phyloP scores from a whole-genome alignment of 1,140 invertebrate genomes.

The Scylla paramamosain region DNA sequence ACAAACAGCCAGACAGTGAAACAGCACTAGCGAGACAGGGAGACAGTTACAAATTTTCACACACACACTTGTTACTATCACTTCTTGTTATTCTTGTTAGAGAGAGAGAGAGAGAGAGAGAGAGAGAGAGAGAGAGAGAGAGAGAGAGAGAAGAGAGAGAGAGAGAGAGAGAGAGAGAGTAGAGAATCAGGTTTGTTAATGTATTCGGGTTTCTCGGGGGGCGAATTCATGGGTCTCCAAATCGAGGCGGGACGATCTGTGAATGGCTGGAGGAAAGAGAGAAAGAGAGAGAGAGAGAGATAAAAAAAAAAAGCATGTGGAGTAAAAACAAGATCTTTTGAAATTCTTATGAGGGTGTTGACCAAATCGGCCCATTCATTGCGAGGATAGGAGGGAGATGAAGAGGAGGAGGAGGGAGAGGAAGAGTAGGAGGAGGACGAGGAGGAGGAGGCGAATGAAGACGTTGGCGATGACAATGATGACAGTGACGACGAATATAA shows the following conservation, averaged over 20 bases:
- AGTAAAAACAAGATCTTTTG: background rate
- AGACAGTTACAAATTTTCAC: too few species aligned
- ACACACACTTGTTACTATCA: too few species aligned
- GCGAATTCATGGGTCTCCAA: background rate
- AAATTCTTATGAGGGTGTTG: too few species aligned
- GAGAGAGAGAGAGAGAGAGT: background rate
- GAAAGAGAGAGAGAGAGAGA: background rate
- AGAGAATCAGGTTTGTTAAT: background rate
- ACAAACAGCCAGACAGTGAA: background rate
- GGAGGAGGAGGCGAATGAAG: background rate
- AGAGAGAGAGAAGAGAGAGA: conserved; percentile 32
- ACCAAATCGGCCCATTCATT: too few species aligned
- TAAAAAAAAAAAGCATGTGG: background rate
- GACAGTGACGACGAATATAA: background rate
- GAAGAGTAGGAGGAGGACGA: background rate
- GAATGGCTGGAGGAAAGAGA: background rate
- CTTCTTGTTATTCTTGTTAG: too few species aligned
- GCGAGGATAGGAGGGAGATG: background rate
- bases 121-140: background rate
- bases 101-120: conserved; percentile 38
- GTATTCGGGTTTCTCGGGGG: too few species aligned
- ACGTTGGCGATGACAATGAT: too few species aligned
- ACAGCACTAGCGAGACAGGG: too few species aligned
- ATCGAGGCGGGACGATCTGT: background rate
- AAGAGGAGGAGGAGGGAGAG: background rate